phyloP scores from a whole-genome alignment of 2,797 vertebrate genomes.

The Crotalus adamanteus region DNA sequence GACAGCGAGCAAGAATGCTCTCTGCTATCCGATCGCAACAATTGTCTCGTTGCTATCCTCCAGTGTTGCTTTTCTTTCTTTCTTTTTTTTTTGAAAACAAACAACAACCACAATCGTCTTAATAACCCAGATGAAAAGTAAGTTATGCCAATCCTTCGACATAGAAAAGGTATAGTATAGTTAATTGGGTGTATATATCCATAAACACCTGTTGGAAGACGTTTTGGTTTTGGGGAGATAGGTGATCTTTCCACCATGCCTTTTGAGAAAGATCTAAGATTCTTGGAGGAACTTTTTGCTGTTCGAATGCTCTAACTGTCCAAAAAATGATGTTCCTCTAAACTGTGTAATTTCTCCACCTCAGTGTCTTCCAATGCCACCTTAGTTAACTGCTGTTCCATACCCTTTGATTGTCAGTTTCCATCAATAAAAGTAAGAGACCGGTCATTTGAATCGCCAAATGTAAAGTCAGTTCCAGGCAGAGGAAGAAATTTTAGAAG shows the following conservation, averaged over 20 bases:
- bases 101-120: neutral
- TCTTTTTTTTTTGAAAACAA: neutral
- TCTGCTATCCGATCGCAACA: neutral
- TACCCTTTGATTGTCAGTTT: neutral
- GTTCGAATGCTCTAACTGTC: neutral
- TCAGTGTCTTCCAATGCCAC: neutral
- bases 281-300: neutral
- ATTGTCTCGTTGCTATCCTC: neutral
- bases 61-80: neutral
- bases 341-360: neutral
- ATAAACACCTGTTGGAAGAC: neutral
- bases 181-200: neutral
- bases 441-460: neutral
- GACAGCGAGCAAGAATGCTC: neutral
- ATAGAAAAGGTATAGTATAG: neutral
- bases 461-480: neutral
- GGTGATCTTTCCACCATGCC: neutral
- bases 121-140: neutral
- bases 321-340: accelerated
- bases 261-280: conserved; percentile 18
- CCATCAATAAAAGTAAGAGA: neutral
- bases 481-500: neutral
- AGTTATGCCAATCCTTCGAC: neutral
- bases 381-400: neutral
- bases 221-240: neutral